Percentiles rank a stretch among this genome's conserved stretches.
Evolutionary conservation across 2,113 vertebrate species (phyloP).

Genomic region (Progne subis): DNA sequence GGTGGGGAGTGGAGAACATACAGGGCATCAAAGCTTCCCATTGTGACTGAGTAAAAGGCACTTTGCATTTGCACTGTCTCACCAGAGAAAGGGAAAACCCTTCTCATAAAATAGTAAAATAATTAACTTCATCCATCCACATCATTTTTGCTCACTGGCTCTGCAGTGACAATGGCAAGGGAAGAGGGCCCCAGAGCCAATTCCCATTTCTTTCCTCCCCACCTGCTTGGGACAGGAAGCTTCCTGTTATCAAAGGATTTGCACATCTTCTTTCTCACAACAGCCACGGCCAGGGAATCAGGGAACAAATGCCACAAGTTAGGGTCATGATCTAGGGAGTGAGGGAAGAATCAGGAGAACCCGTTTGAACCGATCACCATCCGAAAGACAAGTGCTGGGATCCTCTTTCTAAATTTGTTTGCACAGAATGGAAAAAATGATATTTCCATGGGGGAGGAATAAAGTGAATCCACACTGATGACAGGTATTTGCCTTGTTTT

Average conservation of each 20-base stretch:
- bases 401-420: constrained; percentile 42
- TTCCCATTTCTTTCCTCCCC: background rate
- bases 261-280: background rate
- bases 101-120: background rate
- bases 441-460: constrained; percentile 45
- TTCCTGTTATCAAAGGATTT: constrained; percentile 42
- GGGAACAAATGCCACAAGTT: constrained; percentile 8
- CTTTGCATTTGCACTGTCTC: background rate
- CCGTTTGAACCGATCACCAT: background rate
- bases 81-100: background rate
- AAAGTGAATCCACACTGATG: constrained; percentile 13
- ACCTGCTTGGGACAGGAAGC: background rate
- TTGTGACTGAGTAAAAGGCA: no score
- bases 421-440: constrained; percentile 34
- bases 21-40: background rate
- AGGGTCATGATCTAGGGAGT: background rate
- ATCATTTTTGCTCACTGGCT: fast-evolving
- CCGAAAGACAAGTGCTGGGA: background rate
- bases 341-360: background rate
- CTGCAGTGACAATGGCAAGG: background rate
- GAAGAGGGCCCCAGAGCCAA: background rate
- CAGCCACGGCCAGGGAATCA: background rate
- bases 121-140: background rate
- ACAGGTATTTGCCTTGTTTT: constrained; percentile 67
- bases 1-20: background rate